phyloP scores from a whole-genome alignment of 1,140 invertebrate genomes.

The Euura lappo region DNA sequence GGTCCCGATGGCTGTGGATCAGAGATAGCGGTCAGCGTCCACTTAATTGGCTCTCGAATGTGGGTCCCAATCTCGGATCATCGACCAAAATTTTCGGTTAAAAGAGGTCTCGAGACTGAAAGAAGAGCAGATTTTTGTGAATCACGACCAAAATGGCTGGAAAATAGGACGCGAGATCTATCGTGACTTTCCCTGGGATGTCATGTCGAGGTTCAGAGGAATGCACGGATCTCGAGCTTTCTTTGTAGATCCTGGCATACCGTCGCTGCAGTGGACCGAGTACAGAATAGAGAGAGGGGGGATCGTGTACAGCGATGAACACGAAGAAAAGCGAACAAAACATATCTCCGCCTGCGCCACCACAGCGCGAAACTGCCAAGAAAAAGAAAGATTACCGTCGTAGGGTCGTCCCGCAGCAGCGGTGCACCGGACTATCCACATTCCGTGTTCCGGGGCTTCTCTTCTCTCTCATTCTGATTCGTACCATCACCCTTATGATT shows the following conservation, averaged over 20 bases:
- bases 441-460: conserved; percentile 34
- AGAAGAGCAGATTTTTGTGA: too few relatives aligned
- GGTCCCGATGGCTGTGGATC: conserved; percentile 42
- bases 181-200: too few relatives aligned
- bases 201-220: too few relatives aligned
- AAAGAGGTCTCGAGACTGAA: too few relatives aligned
- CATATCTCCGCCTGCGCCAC: neutral
- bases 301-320: neutral
- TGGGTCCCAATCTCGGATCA: too few relatives aligned
- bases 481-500: neutral
- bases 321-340: conserved; percentile 20
- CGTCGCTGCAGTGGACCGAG: conserved; percentile 19
- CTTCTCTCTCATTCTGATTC: conserved; percentile 12
- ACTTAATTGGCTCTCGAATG: conserved; percentile 40
- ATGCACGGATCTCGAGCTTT: conserved; percentile 36
- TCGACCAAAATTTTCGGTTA: too few relatives aligned
- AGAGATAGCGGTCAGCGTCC: conserved; percentile 43
- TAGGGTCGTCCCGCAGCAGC: neutral
- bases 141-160: too few relatives aligned
- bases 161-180: too few relatives aligned
- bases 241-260: conserved; percentile 23
- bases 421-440: conserved; percentile 30
- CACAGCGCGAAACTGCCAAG: conserved; percentile 23
- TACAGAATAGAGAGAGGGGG: conserved; percentile 29
- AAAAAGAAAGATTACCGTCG: conserved; percentile 37